Conservation (phyloP, 2,113 vertebrate species). For the Pantherophis guttatus region DNA sequence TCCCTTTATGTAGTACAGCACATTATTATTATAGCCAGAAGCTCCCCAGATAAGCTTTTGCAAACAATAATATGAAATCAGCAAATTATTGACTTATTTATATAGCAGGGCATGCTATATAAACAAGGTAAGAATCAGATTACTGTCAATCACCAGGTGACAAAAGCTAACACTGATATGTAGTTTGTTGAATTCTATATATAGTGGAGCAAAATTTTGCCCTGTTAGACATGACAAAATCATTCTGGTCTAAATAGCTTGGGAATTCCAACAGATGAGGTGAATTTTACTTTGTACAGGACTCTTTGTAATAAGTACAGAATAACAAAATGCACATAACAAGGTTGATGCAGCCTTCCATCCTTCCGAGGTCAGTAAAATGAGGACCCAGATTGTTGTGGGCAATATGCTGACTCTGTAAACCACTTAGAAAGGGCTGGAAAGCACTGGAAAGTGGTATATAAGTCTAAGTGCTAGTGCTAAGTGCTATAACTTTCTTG, state of each 20-base stretch:
- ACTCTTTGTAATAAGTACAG: not conserved
- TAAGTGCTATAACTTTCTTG: not conserved
- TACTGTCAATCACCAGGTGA: not conserved
- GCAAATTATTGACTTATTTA: not conserved
- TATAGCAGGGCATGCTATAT: not conserved
- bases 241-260: not conserved
- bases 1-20: not conserved
- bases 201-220: not conserved
- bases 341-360: too few species aligned
- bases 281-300: not conserved
- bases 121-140: not conserved
- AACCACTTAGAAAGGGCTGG: too few species aligned
- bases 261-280: not conserved
- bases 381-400: too few species aligned
- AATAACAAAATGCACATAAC: not conserved
- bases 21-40: not conserved
- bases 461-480: too few species aligned
- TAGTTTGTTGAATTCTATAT: not conserved
- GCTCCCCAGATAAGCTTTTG: not conserved
- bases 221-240: not conserved
- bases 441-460: too few species aligned
- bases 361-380: too few species aligned
- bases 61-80: not conserved
- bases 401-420: too few species aligned
- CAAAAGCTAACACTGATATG: not conserved